These are phyloP conservation scores for Gymnoscopelus microlampas DNA, from an alignment of 2,797 vertebrate genomes.

Conservation along the genomic window DNA sequence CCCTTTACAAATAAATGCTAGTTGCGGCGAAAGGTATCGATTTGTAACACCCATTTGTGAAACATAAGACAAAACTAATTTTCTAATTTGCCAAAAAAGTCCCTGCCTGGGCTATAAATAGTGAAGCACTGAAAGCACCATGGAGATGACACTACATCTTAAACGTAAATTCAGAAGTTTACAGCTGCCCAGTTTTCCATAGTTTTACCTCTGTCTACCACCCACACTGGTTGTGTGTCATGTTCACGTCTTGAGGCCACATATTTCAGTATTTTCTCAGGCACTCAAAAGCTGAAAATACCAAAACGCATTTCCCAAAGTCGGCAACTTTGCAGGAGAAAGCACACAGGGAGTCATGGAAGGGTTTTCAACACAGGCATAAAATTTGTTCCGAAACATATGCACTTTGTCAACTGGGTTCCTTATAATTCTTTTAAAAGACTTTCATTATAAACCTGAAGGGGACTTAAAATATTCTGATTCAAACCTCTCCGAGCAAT, in stretches of 20 bases:
- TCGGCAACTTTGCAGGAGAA: constrained; percentile 8
- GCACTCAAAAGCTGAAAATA: constrained; percentile 24
- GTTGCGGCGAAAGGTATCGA: constrained; percentile 8
- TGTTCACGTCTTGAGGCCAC: constrained; percentile 2
- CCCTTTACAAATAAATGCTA: neutral
- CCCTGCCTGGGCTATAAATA: neutral
- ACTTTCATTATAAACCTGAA: constrained; percentile 24
- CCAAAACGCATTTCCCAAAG: constrained; percentile 10
- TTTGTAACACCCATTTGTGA: constrained; percentile 1
- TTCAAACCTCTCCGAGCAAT: constrained; percentile 15
- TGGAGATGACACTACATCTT: neutral
- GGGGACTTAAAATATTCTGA: constrained; percentile 20
- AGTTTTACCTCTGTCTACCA: constrained; percentile 10
- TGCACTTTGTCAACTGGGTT: constrained; percentile 39
- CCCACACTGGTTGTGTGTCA: constrained; percentile 14
- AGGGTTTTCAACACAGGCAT: constrained; percentile 26
- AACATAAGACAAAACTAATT: constrained; percentile 11
- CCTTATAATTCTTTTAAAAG: constrained; percentile 32
- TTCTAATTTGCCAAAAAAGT: constrained; percentile 1
- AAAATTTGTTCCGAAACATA: constrained; percentile 29
- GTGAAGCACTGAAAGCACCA: neutral
- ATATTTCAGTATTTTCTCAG: constrained; percentile 25
- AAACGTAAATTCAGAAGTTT: neutral
- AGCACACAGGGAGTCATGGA: constrained; percentile 1
- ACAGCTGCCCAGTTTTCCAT: neutral